Evolutionary conservation across 2,888 invertebrate species (phyloP), one percentile per base, ranked within the genome.

Genomic region (Cephus rjabovi): DNA sequence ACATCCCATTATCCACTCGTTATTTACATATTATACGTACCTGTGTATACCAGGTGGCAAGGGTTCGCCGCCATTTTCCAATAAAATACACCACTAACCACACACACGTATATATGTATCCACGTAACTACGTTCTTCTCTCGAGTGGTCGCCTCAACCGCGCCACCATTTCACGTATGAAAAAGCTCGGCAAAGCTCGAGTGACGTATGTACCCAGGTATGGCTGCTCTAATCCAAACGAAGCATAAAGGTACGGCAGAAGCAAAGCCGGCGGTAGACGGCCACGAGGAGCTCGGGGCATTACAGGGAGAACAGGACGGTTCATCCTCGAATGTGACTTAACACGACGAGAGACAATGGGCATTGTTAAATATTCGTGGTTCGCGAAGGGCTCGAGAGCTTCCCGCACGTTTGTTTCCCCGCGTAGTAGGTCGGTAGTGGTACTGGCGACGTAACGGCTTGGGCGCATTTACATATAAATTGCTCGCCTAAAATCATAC

Each of bases 401-500:
- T n/a, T 70, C 33, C 31, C 31, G 70, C 15, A 15, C 40, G 40
- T 40, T 40, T 40, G 40, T 40, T 40, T 40, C 40, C 40, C 37
- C 37, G 1, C 40, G 15, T 6, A n/a, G 9, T 33, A 15, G n/a
- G 33, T 31, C 71, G 71, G 30, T 12, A 71, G 71, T 12, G 12
- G 71, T 30, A 33, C 71, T n/a, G 30, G 30, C 71, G 12, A 33
- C 71, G 74, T 33, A 34, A 34, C 74, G 74, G 31, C 74, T n/a
- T n/a, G 12, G 33, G 1, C 74, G 74, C 74, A 74, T 89, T 89
- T 88, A 88, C 89, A 90, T 90, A 89, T 89, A 89, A 89, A 90
- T 90, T 89, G 89, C 86, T 81, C 85, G 80, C 85, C 88, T 88
- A 89, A 89, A 89, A 89, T 89, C 88, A 86, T 87, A 86, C 87